A percentile compares a stretch with the other conserved stretches of the same genome.
Evolutionary conservation across 2,888 invertebrate genomes (phyloP).

Genomic region (Orthonevra nobilis): DNA sequence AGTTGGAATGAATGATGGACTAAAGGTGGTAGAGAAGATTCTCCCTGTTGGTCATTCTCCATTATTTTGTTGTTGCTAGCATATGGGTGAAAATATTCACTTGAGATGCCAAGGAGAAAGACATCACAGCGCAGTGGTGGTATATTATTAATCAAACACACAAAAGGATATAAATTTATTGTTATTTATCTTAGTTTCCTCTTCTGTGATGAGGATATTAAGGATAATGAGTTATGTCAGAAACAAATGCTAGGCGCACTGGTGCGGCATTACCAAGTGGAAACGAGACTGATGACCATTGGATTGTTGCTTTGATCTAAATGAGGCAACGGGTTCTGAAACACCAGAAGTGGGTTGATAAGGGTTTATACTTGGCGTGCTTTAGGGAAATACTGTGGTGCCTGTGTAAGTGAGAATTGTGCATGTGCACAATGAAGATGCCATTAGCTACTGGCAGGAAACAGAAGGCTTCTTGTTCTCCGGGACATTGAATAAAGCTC

Average conservation of each 20-base stretch:
- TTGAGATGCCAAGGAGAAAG: conserved; percentile 59
- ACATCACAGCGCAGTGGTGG: no score
- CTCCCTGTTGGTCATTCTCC: conserved; percentile 56
- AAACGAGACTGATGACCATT: conserved; percentile 62
- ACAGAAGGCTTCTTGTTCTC: no score
- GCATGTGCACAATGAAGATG: background rate
- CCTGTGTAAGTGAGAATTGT: background rate
- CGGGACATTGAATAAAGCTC: no score
- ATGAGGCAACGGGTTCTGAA: conserved; percentile 44
- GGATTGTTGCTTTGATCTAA: conserved; percentile 60
- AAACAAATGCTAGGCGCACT: conserved; percentile 75
- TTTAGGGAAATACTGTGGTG: background rate
- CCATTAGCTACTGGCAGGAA: no score
- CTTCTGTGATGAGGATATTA: conserved; percentile 68
- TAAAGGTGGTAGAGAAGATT: conserved; percentile 39
- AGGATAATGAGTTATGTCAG: conserved; percentile 76
- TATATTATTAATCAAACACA: conserved; percentile 68
- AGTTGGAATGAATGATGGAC: conserved; percentile 38
- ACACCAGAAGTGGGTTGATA: conserved; percentile 17
- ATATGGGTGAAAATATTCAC: conserved; percentile 52
- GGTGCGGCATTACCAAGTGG: conserved; percentile 47
- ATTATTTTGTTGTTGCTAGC: conserved; percentile 25
- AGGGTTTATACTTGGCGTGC: conserved; percentile 3
- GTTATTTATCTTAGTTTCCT: conserved; percentile 68
- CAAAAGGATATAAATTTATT: conserved; percentile 69